phyloP scores from a whole-genome alignment of 1,140 invertebrate species.

The Lordiphosa mommai region DNA sequence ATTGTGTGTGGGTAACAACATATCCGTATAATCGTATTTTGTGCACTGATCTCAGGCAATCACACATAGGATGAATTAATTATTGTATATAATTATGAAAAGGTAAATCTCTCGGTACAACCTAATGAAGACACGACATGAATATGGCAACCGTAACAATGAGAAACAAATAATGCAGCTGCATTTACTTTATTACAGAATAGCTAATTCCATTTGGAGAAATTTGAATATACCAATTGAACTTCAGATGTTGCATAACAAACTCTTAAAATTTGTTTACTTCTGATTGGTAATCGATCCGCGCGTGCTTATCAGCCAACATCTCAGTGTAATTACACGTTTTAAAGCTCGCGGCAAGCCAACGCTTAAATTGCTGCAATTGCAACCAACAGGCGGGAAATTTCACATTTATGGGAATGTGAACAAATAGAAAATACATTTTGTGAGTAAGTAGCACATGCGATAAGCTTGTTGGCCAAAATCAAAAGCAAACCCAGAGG shows the following conservation, averaged over 20 bases:
- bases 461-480: constrained; percentile 30
- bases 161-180: constrained; percentile 18
- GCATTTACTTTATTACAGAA: not conserved
- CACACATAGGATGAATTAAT: constrained; percentile 25
- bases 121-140: constrained; percentile 13
- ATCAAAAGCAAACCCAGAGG: constrained; percentile 15
- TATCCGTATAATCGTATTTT: constrained; percentile 9
- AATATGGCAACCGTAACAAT: constrained; percentile 36
- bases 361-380: not conserved
- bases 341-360: constrained; percentile 3
- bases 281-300: not conserved
- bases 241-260: no score
- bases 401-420: constrained; percentile 9
- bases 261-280: not conserved
- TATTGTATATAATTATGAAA: constrained; percentile 13
- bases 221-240: not conserved
- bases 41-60: constrained; percentile 16
- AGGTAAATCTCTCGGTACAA: constrained; percentile 1
- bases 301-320: not conserved
- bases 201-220: not conserved
- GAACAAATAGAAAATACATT: not conserved
- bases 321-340: constrained; percentile 16
- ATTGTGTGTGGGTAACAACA: not conserved
- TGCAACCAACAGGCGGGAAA: not conserved
- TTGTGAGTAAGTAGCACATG: constrained; percentile 1